Base-by-base conservation (phyloP, 64 coral and sea anemone species). In the Montipora foliosa region DNA sequence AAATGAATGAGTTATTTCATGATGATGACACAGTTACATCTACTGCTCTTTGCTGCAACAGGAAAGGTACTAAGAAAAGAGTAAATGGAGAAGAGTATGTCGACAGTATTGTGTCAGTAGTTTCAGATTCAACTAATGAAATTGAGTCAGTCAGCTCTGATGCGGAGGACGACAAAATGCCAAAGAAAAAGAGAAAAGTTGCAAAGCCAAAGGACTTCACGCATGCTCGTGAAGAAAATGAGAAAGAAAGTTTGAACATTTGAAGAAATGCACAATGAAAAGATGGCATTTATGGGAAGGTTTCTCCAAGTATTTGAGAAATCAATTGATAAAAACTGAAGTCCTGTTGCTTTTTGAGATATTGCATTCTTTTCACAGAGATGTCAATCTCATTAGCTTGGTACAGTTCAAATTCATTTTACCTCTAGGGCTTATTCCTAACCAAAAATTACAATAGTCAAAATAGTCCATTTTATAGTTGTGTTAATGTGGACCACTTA, bases 1-100 rank as follows among this genome's bases (percentile, higher is more conserved):
- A 10, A 76, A 76, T 76, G 29, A 2, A 76, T 76, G 74, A 76
- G 10, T 11, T 76, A 76, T 45, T 45, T 45, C 25, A 45, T 44
- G 25, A 76, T 13, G 25, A 76, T 76, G 74, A 76, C 14, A 76
- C 74, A 76, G 37, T 76, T 5, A 44, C 5, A 76, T 44, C 74
- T 44, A 44, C 14, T 76, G 74, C 74, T 76, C 74, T 76, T 76
- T 76, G 24, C 10, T 47, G 74, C 12, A 76, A 76, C 74, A 76
- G 1, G 25, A 76, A 76, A 46, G 25, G 74, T 46, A 47, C 8
- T 76, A 10, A 46, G 25, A 47, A 76, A 45, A 45, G 25, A 76
- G 8, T 11, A 13, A 6, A 76, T 76, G 44, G 37, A 37, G 37
- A 37, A 37, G 37, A 37, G 37, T 37, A 29, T 11, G 5, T 2